Evolutionary conservation across 1,140 invertebrate species (phyloP).

Genomic region (Neelides sp.): DNA sequence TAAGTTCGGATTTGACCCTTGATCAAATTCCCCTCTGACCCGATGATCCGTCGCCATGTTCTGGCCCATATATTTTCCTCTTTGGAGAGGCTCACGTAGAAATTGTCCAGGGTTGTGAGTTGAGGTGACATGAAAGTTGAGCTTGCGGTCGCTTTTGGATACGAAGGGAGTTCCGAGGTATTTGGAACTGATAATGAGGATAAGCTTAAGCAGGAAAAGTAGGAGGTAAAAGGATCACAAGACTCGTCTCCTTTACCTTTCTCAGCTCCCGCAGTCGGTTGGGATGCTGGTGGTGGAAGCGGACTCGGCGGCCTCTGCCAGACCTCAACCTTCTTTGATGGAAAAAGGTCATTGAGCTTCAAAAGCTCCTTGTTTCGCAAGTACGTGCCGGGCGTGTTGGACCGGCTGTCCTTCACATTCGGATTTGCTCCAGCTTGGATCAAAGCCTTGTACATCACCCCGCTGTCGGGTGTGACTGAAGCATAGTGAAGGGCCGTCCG

Average conservation of each 20-base stretch:
- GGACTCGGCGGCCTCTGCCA: background rate
- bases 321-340: background rate
- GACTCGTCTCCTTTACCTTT: slow-evolving; percentile 8
- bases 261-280: background rate
- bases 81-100: slow-evolving; percentile 13
- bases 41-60: slow-evolving; percentile 16
- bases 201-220: too few relatives aligned
- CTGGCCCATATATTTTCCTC: slow-evolving; percentile 21
- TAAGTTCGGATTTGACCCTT: slow-evolving; percentile 16
- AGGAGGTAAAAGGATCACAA: too few relatives aligned
- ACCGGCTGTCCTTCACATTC: slow-evolving; percentile 55
- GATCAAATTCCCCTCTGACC: background rate
- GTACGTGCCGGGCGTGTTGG: slow-evolving; percentile 45
- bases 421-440: slow-evolving; percentile 71
- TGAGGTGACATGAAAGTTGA: too few relatives aligned
- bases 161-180: too few relatives aligned
- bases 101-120: slow-evolving; percentile 13
- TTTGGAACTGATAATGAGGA: too few relatives aligned
- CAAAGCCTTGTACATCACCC: slow-evolving; percentile 57
- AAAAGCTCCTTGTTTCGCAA: slow-evolving; percentile 52
- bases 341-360: slow-evolving; percentile 40
- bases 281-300: background rate
- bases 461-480: slow-evolving; percentile 67
- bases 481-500: slow-evolving; percentile 84
- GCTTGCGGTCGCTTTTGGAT: too few relatives aligned